Percentiles rank a stretch among this genome's conserved stretches.
phyloP scores from a whole-genome alignment of 2,888 invertebrate species.

The Agrotis segetum region DNA sequence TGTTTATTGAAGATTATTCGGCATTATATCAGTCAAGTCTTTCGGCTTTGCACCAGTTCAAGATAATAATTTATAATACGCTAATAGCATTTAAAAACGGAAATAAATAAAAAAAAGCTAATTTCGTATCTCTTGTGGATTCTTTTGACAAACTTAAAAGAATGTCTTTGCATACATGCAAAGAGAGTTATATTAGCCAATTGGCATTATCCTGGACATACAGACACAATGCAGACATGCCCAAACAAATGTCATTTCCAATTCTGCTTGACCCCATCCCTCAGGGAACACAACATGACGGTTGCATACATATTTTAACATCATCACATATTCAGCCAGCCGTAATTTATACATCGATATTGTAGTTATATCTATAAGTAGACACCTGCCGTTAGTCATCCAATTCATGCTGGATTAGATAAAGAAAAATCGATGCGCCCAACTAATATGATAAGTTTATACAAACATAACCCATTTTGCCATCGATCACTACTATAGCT shows the following conservation, averaged over 20 bases:
- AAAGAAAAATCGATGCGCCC: slow-evolving; percentile 45
- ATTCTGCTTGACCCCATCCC: slow-evolving; percentile 39
- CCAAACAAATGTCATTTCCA: slow-evolving; percentile 30
- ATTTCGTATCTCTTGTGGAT: too few species aligned
- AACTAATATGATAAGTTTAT: slow-evolving; percentile 21
- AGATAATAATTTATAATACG: too few species aligned
- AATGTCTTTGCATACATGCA: too few species aligned
- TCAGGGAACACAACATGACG: slow-evolving; percentile 17
- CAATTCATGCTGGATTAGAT: slow-evolving; percentile 54
- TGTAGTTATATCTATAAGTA: slow-evolving; percentile 15
- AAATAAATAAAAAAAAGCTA: too few species aligned
- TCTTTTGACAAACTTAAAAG: too few species aligned
- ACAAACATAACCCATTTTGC: slow-evolving; percentile 30
- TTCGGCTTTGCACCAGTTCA: too few species aligned
- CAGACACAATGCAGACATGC: slow-evolving; percentile 20
- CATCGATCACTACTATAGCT: neutral
- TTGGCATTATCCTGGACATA: neutral
- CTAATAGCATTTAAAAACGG: too few species aligned
- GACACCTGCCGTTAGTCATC: slow-evolving; percentile 24
- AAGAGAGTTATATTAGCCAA: neutral
- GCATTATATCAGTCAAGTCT: too few species aligned
- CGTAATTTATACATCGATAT: slow-evolving; percentile 43
- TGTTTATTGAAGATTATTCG: too few species aligned
- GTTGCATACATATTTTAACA: slow-evolving; percentile 48
- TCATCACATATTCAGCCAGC: slow-evolving; percentile 14